phyloP scores from a whole-genome alignment of 1,140 invertebrate genomes.

The Caenorhabditis tropicalis region DNA sequence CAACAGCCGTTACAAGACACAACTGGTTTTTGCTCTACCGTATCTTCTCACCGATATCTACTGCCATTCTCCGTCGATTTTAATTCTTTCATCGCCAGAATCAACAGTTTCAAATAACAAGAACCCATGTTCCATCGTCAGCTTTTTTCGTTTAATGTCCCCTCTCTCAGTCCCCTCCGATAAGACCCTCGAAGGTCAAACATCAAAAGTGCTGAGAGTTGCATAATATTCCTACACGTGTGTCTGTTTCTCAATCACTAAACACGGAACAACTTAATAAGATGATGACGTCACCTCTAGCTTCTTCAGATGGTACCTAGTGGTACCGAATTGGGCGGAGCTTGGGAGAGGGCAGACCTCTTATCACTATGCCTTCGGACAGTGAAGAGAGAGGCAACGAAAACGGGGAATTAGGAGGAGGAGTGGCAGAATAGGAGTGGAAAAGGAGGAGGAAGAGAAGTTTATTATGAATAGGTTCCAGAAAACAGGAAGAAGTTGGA shows the following conservation, averaged over 20 bases:
- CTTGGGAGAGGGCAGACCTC: background rate
- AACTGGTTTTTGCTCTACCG: too few relatives aligned
- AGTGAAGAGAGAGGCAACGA: background rate
- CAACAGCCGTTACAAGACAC: too few relatives aligned
- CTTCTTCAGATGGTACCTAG: slow-evolving; percentile 20
- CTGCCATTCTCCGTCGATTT: background rate
- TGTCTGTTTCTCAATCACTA: background rate
- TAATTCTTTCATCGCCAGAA: background rate
- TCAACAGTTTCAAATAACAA: background rate
- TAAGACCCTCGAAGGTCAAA: background rate
- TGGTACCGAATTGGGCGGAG: background rate
- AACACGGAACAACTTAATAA: background rate
- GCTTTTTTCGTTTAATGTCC: background rate
- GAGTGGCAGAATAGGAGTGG: background rate
- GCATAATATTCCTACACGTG: background rate
- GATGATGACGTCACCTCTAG: background rate
- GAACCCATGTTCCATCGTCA: background rate
- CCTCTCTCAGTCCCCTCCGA: background rate
- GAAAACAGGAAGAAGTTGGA: background rate
- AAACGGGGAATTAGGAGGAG: background rate
- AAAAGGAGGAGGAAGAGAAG: background rate
- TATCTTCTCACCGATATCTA: background rate
- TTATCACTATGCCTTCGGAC: background rate
- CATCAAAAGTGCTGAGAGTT: background rate
- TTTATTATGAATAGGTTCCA: background rate